Evolutionary conservation across 2,797 vertebrate species (phyloP).

Genomic region (Acomys russatus): DNA sequence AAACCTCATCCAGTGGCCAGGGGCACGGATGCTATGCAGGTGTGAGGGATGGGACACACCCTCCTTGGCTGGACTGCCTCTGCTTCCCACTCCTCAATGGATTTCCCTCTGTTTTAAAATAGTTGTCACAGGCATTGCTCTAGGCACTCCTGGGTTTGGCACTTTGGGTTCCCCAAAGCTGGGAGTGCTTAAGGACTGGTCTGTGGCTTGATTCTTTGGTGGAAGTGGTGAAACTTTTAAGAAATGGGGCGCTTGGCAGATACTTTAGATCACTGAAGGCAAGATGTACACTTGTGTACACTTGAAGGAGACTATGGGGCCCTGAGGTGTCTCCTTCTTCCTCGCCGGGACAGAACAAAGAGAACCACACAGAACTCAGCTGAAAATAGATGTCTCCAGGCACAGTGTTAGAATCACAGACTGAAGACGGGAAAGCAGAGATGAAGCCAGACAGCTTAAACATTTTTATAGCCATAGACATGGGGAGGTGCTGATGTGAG

Average conservation of each 20-base stretch:
- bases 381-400: background rate
- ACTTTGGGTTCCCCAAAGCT: background rate
- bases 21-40: too few relatives aligned
- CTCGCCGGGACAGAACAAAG: too few relatives aligned
- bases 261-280: background rate
- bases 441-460: background rate
- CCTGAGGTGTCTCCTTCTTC: background rate
- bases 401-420: background rate
- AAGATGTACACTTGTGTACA: background rate
- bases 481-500: rapidly evolving
- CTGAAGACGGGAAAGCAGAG: background rate
- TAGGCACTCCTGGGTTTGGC: background rate
- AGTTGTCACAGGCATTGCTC: rapidly evolving
- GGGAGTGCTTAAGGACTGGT: too few relatives aligned
- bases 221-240: background rate
- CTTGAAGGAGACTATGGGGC: background rate
- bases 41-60: background rate
- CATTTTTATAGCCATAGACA: background rate
- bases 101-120: background rate
- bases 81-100: background rate
- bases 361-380: background rate
- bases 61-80: background rate
- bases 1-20: too few relatives aligned
- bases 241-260: background rate
- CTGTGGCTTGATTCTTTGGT: background rate